phyloP scores from a whole-genome alignment of 1,140 invertebrate species.

The Ruditapes philippinarum region DNA sequence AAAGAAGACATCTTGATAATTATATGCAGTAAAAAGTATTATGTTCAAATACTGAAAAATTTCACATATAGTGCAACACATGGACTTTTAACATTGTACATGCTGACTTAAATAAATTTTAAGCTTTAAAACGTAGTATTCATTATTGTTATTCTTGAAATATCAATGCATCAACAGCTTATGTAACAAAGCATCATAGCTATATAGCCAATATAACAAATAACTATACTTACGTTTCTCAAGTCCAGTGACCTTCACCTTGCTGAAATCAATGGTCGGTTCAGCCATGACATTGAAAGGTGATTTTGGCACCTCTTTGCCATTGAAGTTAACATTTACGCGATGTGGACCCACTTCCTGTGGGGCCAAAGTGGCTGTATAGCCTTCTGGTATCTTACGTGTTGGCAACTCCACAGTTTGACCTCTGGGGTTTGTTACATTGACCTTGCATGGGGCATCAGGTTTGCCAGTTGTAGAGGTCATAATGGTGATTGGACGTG shows the following conservation, averaged over 20 bases:
- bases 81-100: no score
- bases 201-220: conserved; percentile 11
- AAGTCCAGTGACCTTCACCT: conserved; percentile 82
- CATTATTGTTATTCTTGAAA: no score
- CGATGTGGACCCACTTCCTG: conserved; percentile 89
- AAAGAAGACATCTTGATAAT: neutral
- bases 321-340: conserved; percentile 63
- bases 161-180: no score
- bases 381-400: conserved; percentile 87
- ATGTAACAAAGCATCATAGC: no score
- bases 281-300: conserved; percentile 96
- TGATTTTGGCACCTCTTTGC: conserved; percentile 92
- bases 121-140: no score
- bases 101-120: no score
- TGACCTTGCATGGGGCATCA: conserved; percentile 90
- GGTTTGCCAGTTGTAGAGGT: conserved; percentile 90
- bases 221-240: conserved; percentile 48
- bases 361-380: conserved; percentile 89
- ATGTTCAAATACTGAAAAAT: no score
- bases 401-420: conserved; percentile 89
- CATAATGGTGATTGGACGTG: conserved; percentile 94
- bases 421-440: conserved; percentile 85
- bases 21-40: no score
- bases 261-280: conserved; percentile 88
- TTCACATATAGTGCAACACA: no score